Base-by-base conservation (phyloP, 1,140 invertebrate species). In the Bombus polaris region DNA sequence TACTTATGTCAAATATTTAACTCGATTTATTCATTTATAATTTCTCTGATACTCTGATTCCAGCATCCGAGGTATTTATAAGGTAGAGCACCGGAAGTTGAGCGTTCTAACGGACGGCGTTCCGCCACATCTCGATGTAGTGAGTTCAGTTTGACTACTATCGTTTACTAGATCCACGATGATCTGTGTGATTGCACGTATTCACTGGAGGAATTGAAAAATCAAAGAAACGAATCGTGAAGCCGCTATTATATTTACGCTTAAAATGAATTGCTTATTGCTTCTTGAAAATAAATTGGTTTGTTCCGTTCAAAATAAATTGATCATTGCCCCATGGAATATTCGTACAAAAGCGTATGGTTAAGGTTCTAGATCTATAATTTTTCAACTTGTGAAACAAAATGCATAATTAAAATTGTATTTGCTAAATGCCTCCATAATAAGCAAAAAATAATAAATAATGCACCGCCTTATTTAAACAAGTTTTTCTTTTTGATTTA, bases 121-220 rank as follows among this genome's bases (percentile, higher is more conserved):
- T 53, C n/a, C 47, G 37, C 22, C 22, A 22, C 22, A 47, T 42
- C n/a, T 42, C 22, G 37, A 72, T 81, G 79, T 47, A 81, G 79
- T 81, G 13, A 81, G 71, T 73, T 70, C 6, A 44, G 32, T 73
- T 42, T 37, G 6, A 78, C 65, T 32, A 65, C 5, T 1, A 66
- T 28, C 28, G 10, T 42, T 32, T 15, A 12, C 25, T 8, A 12
- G 35, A 35, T 57, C 25, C 35, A 59, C 35, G 25, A 28, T 76
- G 35, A 59, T 76, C 53, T 18, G 1, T 59, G 18, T 32, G 39
- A 62, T 73, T 22, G 4, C 42, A 73, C 12, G 3, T n/a, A 32
- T 22, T 32, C 42, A 3, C 13, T n/a, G 6, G 3, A 47, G 71
- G 42, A 73, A 47, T 47, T 42, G 12, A 13, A n/a, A 72, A 72